Conservation (phyloP, 2,113 vertebrate species). For the Lethenteron camtschaticum region DNA sequence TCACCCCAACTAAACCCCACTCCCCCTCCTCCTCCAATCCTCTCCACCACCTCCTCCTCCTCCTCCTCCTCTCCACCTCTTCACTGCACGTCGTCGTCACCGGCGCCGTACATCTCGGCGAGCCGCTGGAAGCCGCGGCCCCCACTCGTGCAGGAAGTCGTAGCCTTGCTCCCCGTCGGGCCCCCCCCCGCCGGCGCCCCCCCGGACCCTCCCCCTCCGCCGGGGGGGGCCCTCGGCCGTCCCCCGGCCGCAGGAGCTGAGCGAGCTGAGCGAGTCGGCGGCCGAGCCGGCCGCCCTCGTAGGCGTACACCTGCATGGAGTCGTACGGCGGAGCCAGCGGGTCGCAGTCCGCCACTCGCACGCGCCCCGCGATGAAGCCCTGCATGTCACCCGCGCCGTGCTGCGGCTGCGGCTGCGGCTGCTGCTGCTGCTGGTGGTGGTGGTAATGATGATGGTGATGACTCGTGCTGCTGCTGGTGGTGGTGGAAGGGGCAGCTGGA, state of each 20-base stretch:
- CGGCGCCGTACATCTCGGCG: not conserved
- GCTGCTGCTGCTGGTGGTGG: slow-evolving; percentile 19
- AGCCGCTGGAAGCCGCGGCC: slow-evolving; percentile 2
- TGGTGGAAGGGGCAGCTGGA: too few relatives aligned
- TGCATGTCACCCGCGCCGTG: slow-evolving; percentile 35
- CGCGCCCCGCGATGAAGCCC: slow-evolving; percentile 82
- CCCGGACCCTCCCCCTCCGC: too few relatives aligned
- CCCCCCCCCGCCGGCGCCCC: not conserved
- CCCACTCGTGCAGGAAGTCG: not conserved
- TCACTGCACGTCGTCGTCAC: not conserved
- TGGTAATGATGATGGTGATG: too few relatives aligned
- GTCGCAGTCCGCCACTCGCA: slow-evolving; percentile 73
- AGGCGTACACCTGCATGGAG: slow-evolving; percentile 98
- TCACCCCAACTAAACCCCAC: too few relatives aligned
- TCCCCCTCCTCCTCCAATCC: too few relatives aligned
- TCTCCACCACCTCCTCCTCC: too few relatives aligned
- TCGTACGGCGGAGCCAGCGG: slow-evolving; percentile 87
- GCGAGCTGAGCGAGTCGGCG: slow-evolving; percentile 79
- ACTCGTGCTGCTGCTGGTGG: too few relatives aligned
- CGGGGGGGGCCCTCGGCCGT: slow-evolving; percentile 36
- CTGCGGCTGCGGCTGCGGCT: too few relatives aligned
- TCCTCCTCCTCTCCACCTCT: too few relatives aligned
- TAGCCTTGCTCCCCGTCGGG: not conserved
- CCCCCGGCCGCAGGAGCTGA: slow-evolving; percentile 87
- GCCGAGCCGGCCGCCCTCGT: slow-evolving; percentile 72